Evolutionary conservation across 2,113 vertebrate genomes (phyloP), one percentile per base, ranked within the genome.

Genomic region (Dissostichus mawsoni): DNA sequence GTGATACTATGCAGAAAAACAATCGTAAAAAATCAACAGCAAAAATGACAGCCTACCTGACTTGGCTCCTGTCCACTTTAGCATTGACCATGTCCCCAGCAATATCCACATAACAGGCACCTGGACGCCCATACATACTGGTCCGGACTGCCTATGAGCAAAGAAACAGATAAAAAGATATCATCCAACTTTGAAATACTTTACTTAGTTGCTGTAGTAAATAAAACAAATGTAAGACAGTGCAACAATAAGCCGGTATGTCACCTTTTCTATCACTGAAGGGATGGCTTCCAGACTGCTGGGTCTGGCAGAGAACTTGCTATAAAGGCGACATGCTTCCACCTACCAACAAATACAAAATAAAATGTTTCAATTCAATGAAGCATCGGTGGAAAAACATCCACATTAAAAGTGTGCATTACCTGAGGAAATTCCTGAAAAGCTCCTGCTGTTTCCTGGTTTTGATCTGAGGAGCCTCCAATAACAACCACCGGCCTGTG

Each of bases 381-480:
- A 57, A 57, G 56, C 4, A 3, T 25, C 8, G 36, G 25, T 2
- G 44, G 5, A 2, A 9, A 23, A 23, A 25, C 47, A 65, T 33
- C 13, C n/a, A 78, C 8, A 48, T 8, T 1, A 23, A 58, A n/a
- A 33, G 29, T 1, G 16, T 12, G 10, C 8, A 29, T 68, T 94
- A 99, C 98, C 96, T 99, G 98, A 71, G 98, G 97, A 74, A 99
- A 99, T 92, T 99, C 98, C 89, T 99, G 98, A 89, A 99, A 99
- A 53, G 97, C 98, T 70, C 98, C 98, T 92, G 97, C 96, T 11
- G 95, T 97, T 91, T 99, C 97, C 81, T 99, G 98, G 92, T 95
- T 96, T 89, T 88, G 94, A 93, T 99, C 97, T 41, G 96, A 96
- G 58, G 98, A 98, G 36, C 98, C 98, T 53, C 96, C 98, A 51